phyloP scores from a whole-genome alignment of 2,797 vertebrate species.

The Thripadectes ignobilis region DNA sequence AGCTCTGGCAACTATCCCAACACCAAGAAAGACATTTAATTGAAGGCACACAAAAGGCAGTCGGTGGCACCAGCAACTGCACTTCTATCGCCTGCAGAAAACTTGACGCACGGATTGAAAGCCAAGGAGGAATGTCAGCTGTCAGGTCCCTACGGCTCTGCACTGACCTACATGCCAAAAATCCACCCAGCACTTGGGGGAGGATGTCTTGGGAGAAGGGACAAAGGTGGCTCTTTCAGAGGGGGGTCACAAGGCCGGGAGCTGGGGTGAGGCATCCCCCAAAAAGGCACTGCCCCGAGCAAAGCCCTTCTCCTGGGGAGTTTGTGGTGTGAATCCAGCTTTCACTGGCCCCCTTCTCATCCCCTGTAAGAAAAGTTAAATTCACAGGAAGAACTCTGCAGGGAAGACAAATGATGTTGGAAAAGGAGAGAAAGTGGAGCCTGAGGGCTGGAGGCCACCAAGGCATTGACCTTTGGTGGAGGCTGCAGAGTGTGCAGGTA shows the following conservation, averaged over 20 bases:
- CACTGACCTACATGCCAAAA: conserved; percentile 34
- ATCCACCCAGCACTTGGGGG: background rate
- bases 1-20: background rate
- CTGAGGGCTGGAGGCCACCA: background rate
- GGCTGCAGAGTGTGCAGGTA: background rate
- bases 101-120: background rate
- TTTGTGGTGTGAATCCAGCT: background rate
- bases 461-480: rapidly evolving
- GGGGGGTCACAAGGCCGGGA: rapidly evolving
- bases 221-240: background rate
- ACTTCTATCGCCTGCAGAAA: conserved; percentile 17
- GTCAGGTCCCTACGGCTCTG: conserved; percentile 32
- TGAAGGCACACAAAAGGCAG: conserved; percentile 25
- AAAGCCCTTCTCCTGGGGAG: background rate
- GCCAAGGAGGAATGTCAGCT: conserved; percentile 29
- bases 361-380: background rate
- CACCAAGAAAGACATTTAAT: background rate
- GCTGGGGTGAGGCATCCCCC: background rate
- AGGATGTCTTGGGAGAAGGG: background rate
- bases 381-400: background rate
- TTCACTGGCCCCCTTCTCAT: background rate
- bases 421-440: background rate
- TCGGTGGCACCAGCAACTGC: background rate
- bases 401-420: background rate
- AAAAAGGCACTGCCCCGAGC: background rate